These are phyloP conservation scores for Julus scandinavius DNA, from an alignment of 2,888 invertebrate genomes.

Conservation along the genomic window DNA sequence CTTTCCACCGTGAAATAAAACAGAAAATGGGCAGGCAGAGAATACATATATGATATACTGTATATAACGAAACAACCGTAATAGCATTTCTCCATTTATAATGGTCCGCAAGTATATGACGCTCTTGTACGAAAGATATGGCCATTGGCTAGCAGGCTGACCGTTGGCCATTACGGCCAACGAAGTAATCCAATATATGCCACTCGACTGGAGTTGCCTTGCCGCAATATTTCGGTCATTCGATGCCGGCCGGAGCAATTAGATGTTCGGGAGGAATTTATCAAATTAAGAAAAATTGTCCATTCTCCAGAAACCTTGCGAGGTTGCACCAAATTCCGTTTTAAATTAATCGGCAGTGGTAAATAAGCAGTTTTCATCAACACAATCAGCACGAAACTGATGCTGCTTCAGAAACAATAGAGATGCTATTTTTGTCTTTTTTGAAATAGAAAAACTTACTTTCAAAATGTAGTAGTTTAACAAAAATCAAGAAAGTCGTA, in stretches of 20 bases:
- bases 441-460: no score
- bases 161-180: slow-evolving; percentile 22
- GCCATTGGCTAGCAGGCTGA: slow-evolving; percentile 12
- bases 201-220: not conserved
- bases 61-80: slow-evolving; percentile 45
- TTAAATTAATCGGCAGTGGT: not conserved
- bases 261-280: slow-evolving; percentile 24
- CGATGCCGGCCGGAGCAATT: slow-evolving; percentile 34
- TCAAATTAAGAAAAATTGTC: not conserved
- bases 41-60: slow-evolving; percentile 43
- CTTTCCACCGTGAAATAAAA: slow-evolving; percentile 45
- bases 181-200: slow-evolving; percentile 23
- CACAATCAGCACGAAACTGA: not conserved
- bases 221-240: not conserved
- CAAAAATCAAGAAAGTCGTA: no score
- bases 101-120: slow-evolving; percentile 2
- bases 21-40: slow-evolving; percentile 48
- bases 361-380: not conserved
- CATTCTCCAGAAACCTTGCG: not conserved
- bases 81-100: slow-evolving; percentile 44
- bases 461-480: no score
- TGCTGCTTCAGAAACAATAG: not conserved
- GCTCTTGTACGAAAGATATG: slow-evolving; percentile 1
- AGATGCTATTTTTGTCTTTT: not conserved
- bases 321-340: not conserved